Evolutionary conservation across 23 tunicate genomes (phyloP), one percentile per base, ranked within the genome.

Genomic region (Halocynthia roretzi): DNA sequence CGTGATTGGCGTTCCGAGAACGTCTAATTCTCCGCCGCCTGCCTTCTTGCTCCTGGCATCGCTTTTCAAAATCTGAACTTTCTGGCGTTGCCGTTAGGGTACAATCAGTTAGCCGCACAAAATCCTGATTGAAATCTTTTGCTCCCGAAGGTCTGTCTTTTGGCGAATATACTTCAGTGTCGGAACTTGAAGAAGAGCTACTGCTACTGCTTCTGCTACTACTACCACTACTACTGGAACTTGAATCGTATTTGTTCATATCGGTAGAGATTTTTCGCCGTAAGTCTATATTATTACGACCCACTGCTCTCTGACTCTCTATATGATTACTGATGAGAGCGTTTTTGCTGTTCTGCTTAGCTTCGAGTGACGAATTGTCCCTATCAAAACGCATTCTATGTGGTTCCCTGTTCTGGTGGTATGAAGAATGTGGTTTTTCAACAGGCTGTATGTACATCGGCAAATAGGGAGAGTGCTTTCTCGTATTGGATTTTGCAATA

Each of bases 381-480:
- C 44, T 31, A 0, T 31, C 44, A 31, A 31, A 31, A 31, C 4
- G 44, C 44, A 31, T 31, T 31, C 4, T 31, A 31, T 31, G 44
- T 31, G 44, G 44, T 31, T 31, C 44, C 44, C 1, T 31, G 4
- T 31, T 31, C 44, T 31, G 44, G 44, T 31, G 44, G 44, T 31
- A 31, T 31, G 44, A 31, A 31, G 44, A 31, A 31, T 31, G 44
- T 65, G 23, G 48, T 74, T 52, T 64, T 8, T 17, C 22, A 54
- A 74, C 78, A 6, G 78, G 78, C 5, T 74, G 78, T 52, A 74
- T 74, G 78, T 74, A 74, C 10, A 48, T 10, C 22, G 70, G 70
- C 19, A 65, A 65, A 65, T 65, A 65, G 9, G 70, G 70, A 65
- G 70, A 65, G 70, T 65, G 31, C 19, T 65, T 65, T 20, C 70